Evolutionary conservation across 2,797 vertebrate species (phyloP), one percentile per base, ranked within the genome.

Genomic region (Tapera naevia): DNA sequence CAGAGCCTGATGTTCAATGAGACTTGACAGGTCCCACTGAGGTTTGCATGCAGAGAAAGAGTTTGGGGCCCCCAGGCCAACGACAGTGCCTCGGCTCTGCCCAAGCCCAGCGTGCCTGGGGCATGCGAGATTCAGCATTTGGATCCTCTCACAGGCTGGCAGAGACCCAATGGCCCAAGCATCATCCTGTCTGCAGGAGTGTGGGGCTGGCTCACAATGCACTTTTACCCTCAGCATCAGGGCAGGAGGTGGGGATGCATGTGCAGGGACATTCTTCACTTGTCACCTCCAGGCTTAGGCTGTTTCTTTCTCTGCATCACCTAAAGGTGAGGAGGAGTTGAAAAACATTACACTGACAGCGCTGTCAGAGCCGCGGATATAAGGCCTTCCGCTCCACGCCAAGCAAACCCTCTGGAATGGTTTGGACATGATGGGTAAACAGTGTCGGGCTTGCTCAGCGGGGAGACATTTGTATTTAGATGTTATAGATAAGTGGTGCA

Each of bases 401-500:
- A 73, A 78, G 92, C 72, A 95, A 94, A 86, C 85, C 82, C 86
- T 91, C 86, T 94, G 94, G 95, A 96, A 96, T 87, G 86, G 89
- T 88, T 95, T 97, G 95, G 95, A 91, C 92, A 9, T 3, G 35
- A 95, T 91, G 94, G 94, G 96, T 95, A 97, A 96, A 97, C 95
- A 96, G 69, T 88, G 90, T 93, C 58, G 69, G 86, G 88, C 80
- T 90, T 91, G 86, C 91, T 95, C 91, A 81, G 94, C 80, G 2
- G 91, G 91, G 93, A 94, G 91, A 95, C 93, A 93, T 96, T 96
- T 96, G 80, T 95, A 95, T 96, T 95, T 96, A 97, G 96, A 95
- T 96, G 93, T 91, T 96, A 95, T 93, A 97, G 95, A 97, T 97
- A 96, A 96, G 96, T 97, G 96, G 85, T 70, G 91, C 91, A 96